Evolutionary conservation across 2,888 invertebrate genomes (phyloP).

Genomic region (Subacronicta megacephala): DNA sequence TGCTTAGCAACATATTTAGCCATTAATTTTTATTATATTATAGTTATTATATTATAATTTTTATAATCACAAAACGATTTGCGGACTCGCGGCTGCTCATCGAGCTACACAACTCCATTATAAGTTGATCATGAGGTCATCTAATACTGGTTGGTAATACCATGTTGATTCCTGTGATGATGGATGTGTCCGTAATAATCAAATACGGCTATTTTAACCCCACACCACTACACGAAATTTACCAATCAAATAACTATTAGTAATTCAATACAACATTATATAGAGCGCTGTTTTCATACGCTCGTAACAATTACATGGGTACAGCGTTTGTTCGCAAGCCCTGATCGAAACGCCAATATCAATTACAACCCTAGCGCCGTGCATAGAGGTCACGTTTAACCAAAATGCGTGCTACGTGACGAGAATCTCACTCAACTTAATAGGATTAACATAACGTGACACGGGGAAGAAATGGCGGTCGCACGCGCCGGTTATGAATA

Average conservation of each 20-base stretch:
- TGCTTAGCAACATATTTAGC: too few species aligned
- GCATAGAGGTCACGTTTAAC: slow-evolving; percentile 65
- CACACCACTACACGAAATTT: neutral
- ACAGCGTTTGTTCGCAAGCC: slow-evolving; percentile 37
- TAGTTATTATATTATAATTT: too few species aligned
- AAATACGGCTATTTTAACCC: too few species aligned
- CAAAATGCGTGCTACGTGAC: slow-evolving; percentile 72
- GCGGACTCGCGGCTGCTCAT: too few species aligned
- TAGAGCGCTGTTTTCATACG: slow-evolving; percentile 11
- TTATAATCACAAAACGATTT: too few species aligned
- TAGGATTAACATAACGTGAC: slow-evolving; percentile 71
- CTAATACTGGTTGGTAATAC: too few species aligned
- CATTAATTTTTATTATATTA: too few species aligned
- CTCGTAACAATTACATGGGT: slow-evolving; percentile 42
- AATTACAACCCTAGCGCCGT: slow-evolving; percentile 66
- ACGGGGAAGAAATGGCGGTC: slow-evolving; percentile 36
- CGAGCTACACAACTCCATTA: too few species aligned
- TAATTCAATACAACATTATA: slow-evolving; percentile 6
- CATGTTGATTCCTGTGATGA: too few species aligned
- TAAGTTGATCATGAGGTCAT: too few species aligned
- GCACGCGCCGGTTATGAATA: slow-evolving; percentile 41
- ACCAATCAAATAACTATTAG: slow-evolving; percentile 1
- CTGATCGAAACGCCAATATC: slow-evolving; percentile 60
- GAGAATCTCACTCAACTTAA: slow-evolving; percentile 65
- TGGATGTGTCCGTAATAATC: too few species aligned